Evolutionary conservation across 23 tunicate genomes (phyloP).

Genomic region (Corella eumyota): DNA sequence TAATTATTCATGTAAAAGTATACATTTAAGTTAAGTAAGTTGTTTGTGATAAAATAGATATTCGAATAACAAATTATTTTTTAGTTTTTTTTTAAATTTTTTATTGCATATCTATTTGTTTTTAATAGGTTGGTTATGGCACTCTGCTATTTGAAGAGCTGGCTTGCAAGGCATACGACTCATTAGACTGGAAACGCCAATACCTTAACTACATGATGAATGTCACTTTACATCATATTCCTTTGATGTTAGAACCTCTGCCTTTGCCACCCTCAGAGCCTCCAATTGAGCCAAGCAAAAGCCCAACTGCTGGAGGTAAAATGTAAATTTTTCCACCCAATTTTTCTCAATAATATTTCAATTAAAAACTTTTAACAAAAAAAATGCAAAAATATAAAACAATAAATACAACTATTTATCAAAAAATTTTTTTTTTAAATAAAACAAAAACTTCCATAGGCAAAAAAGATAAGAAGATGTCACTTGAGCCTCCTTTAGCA

Average conservation of each 20-base stretch:
- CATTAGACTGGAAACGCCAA: conserved; percentile 68
- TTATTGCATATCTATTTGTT: too few relatives aligned
- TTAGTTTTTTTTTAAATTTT: too few relatives aligned
- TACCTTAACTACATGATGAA: conserved; percentile 65
- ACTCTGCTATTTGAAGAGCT: conserved; percentile 59
- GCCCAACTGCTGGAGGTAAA: conserved; percentile 18
- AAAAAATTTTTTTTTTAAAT: not conserved
- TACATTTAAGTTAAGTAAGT: too few relatives aligned
- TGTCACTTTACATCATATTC: conserved; percentile 43
- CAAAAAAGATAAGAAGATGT: conserved; percentile 62
- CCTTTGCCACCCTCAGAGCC: conserved; percentile 2
- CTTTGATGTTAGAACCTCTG: conserved; percentile 36
- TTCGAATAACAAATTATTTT: too few relatives aligned
- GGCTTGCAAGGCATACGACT: conserved; percentile 65
- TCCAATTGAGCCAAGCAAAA: conserved; percentile 8
- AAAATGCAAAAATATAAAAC: not conserved
- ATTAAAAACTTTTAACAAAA: not conserved
- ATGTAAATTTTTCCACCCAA: not conserved
- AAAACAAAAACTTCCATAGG: conserved; percentile 12
- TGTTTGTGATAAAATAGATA: too few relatives aligned
- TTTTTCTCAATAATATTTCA: not conserved
- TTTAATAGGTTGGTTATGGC: conserved; percentile 72
- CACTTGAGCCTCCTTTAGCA: conserved; percentile 25
- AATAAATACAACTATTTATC: not conserved
- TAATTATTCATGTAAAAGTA: too few relatives aligned